phyloP scores from a whole-genome alignment of 1,140 invertebrate genomes.

The Trachymyrmex cornetzi region DNA sequence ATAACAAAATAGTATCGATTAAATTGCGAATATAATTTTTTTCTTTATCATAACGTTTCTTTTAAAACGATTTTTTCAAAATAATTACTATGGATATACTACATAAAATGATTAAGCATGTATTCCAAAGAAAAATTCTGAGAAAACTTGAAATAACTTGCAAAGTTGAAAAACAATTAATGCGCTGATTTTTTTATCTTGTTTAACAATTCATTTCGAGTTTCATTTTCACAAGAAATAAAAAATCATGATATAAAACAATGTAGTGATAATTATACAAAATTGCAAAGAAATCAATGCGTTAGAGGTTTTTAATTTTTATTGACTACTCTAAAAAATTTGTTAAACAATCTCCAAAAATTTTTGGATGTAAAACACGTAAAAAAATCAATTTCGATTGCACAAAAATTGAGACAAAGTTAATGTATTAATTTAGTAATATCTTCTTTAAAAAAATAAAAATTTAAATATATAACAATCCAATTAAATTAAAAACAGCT shows the following conservation, averaged over 20 bases:
- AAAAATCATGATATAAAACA: background rate
- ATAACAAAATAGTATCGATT: constrained; percentile 30
- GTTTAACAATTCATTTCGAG: background rate
- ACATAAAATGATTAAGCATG: background rate
- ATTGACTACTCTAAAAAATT: background rate
- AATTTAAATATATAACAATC: background rate
- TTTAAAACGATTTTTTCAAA: background rate
- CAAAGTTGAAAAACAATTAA: constrained; percentile 9
- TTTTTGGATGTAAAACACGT: background rate
- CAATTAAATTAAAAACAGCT: constrained; percentile 3
- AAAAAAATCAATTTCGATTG: background rate
- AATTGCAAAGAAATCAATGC: background rate
- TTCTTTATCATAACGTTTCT: constrained; percentile 1
- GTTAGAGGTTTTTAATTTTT: background rate
- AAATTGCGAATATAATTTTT: constrained; percentile 10
- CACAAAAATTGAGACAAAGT: constrained; percentile 8
- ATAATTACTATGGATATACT: constrained; percentile 2
- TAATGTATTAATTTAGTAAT: background rate
- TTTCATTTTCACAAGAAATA: constrained; percentile 6
- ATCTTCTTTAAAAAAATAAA: background rate
- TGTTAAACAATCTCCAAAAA: background rate
- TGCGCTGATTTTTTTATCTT: background rate
- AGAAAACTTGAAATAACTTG: background rate
- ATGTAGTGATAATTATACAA: background rate
- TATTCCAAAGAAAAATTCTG: background rate